Percentiles rank a stretch among this genome's conserved stretches.
Evolutionary conservation across 2,113 vertebrate genomes (phyloP).

Genomic region (Suricata suricatta): DNA sequence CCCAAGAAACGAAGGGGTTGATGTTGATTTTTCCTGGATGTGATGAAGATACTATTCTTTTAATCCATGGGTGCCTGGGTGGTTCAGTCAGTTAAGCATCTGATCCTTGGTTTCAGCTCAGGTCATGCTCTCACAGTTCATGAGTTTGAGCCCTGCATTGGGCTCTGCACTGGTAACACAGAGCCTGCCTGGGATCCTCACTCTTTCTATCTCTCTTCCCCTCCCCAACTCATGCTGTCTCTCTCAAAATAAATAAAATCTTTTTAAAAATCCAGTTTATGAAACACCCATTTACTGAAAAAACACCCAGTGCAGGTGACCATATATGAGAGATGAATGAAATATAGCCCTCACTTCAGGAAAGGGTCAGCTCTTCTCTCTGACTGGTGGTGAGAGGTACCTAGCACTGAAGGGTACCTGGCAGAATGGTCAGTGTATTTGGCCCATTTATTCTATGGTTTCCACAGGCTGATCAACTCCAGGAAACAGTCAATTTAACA

Average conservation of each 20-base stretch:
- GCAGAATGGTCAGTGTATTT: background rate
- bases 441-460: background rate
- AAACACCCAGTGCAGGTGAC: background rate
- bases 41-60: background rate
- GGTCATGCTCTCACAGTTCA: too few relatives aligned
- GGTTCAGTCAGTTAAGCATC: too few relatives aligned
- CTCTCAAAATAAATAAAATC: background rate
- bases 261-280: background rate
- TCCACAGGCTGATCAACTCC: background rate
- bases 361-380: background rate
- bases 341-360: background rate
- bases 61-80: too few relatives aligned
- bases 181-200: too few relatives aligned
- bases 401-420: background rate
- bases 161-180: too few relatives aligned
- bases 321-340: background rate
- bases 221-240: too few relatives aligned
- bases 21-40: background rate
- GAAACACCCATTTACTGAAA: background rate
- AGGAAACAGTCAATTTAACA: background rate
- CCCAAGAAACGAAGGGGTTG: background rate
- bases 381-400: background rate
- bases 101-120: too few relatives aligned
- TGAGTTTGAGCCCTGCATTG: too few relatives aligned
- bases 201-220: too few relatives aligned